These are phyloP conservation scores for Calameuta pallipes DNA, from an alignment of 2,888 invertebrate species.

Conservation along the genomic window DNA sequence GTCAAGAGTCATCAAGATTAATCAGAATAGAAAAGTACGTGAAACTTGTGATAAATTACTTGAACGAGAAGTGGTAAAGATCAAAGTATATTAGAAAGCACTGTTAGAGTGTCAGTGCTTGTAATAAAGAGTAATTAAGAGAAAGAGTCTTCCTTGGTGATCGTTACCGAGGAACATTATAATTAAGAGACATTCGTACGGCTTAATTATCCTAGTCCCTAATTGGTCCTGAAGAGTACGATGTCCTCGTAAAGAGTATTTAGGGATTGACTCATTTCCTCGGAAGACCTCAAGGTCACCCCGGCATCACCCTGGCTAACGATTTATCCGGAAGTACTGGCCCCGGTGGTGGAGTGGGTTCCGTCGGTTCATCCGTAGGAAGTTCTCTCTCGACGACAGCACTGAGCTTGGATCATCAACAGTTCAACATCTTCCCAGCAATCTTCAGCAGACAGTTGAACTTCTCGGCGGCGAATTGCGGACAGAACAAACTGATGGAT, in stretches of 20 bases:
- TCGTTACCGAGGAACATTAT: neutral
- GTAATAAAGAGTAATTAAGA: neutral
- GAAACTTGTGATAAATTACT: neutral
- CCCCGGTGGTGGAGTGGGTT: constrained; percentile 74
- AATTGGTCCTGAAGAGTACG: neutral
- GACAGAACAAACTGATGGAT: constrained; percentile 87
- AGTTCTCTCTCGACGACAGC: constrained; percentile 68
- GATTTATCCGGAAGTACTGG: constrained; percentile 59
- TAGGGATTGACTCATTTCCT: constrained; percentile 10
- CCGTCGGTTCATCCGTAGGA: constrained; percentile 79
- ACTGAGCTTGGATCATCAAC: constrained; percentile 76
- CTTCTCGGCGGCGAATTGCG: constrained; percentile 76
- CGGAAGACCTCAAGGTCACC: constrained; percentile 46
- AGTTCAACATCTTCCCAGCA: constrained; percentile 92
- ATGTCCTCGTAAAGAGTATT: constrained; percentile 12
- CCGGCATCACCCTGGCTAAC: constrained; percentile 66
- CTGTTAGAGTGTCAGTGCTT: neutral
- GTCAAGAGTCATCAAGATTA: neutral
- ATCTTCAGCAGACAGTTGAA: constrained; percentile 91
- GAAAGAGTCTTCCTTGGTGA: neutral
- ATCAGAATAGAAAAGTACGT: neutral
- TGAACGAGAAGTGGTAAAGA: neutral
- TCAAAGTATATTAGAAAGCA: neutral
- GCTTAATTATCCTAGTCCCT: neutral
- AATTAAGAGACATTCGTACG: neutral